These are phyloP conservation scores for Turritopsis rubra DNA, from an alignment of 30 jellyfish, hydroid and myxozoan species.

Conservation along the genomic window DNA sequence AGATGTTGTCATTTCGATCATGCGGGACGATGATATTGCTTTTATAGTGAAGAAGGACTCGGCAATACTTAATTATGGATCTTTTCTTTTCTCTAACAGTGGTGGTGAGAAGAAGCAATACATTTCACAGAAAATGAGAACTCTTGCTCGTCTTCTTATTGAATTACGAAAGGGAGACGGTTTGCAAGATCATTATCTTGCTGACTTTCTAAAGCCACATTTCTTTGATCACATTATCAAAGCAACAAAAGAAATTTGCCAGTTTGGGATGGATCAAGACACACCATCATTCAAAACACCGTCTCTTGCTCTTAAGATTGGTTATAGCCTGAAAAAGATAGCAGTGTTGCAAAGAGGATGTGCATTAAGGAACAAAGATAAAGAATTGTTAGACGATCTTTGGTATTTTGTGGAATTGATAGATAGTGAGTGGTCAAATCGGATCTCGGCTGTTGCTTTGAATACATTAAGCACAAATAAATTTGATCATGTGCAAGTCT, in stretches of 20 bases:
- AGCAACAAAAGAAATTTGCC: constrained; percentile 36
- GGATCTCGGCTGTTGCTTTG: constrained; percentile 23
- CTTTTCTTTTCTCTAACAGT: constrained; percentile 17
- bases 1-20: constrained; percentile 9
- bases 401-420: constrained; percentile 21
- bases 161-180: constrained; percentile 21
- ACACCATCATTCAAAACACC: constrained; percentile 31
- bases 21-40: constrained; percentile 35
- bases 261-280: constrained; percentile 12
- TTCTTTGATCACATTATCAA: constrained; percentile 20
- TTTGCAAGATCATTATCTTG: constrained; percentile 11
- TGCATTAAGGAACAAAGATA: constrained; percentile 19
- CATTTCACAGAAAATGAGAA: constrained; percentile 32
- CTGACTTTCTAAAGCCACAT: constrained; percentile 25
- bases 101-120: constrained; percentile 30
- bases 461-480: constrained; percentile 26
- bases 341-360: constrained; percentile 31
- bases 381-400: background rate
- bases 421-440: constrained; percentile 21
- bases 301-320: constrained; percentile 24
- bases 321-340: constrained; percentile 22
- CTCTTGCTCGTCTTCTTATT: constrained; percentile 37
- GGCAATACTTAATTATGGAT: constrained; percentile 28
- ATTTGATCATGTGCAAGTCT: constrained; percentile 6
- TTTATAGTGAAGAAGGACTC: constrained; percentile 29